Base-by-base conservation (phyloP, 1,140 invertebrate species). In the Eurosta solidaginis region DNA sequence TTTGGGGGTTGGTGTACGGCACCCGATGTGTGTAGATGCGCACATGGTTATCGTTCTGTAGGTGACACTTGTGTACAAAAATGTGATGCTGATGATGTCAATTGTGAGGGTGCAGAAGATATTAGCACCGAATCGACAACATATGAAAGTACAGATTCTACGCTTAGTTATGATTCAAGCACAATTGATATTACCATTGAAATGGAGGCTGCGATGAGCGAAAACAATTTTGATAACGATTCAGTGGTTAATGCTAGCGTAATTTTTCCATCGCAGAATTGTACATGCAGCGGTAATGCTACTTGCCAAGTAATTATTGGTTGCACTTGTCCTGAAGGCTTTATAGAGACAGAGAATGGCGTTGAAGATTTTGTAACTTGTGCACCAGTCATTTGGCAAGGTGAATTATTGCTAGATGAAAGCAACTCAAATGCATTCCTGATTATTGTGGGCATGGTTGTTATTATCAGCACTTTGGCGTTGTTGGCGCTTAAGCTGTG, bases 201-300 rank as follows among this genome's bases (percentile, higher is more conserved):
- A 79, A 85, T 52, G 83, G 83, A 3, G 49, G 78, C 63, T 84
- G 83, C 44, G 27, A 79, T 3, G 82, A 80, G 9, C 81, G 80
- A 52, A 83, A 84, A 1, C 81, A 79, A 9, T 84, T 83, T 54
- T 40, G 33, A 3, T 84, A 40, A 5, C 17, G 73, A 25, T 17
- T n/a, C 17, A n/a, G 74, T 44, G 22, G 44, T 45, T 50, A 42
- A 75, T n/a, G 44, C 14, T 68, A 68, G n/a, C 40, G 33, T 68
- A 10, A 29, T 68, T 20, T 68, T 68, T 68, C 59, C 59, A 7
- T 29, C n/a, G 50, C 20, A 12, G 25, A 50, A 78, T 20, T 76
- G 36, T 76, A 33, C 29, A 47, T 36, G 54, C 68, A 17, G 25
- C 49, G 59, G 74, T 76, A 3, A 76, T 42, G 14, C 59, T 63